phyloP scores from a whole-genome alignment of 1,140 invertebrate genomes.

The Zaprionus vittiger region DNA sequence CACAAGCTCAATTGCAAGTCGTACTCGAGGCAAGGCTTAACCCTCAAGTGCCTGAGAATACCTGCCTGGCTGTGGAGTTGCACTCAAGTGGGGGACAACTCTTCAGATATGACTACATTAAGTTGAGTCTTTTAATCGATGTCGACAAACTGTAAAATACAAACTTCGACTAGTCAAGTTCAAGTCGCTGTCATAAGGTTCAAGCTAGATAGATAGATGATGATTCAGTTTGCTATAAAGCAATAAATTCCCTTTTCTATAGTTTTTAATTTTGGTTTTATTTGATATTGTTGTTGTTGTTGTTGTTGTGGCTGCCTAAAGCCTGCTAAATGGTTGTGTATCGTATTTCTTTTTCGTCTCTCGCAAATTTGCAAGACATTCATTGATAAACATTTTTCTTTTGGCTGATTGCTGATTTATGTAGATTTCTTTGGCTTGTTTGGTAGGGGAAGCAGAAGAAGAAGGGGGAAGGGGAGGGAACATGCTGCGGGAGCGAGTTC shows the following conservation, averaged over 20 bases:
- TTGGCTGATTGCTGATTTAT: conserved; percentile 32
- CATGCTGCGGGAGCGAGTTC: background rate
- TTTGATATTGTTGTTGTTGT: conserved; percentile 24
- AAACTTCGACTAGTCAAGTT: conserved; percentile 30
- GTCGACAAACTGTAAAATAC: conserved; percentile 7
- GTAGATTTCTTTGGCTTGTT: conserved; percentile 31
- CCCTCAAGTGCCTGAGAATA: conserved; percentile 34
- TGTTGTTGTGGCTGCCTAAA: conserved; percentile 10
- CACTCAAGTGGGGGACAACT: conserved; percentile 20
- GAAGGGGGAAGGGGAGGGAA: background rate
- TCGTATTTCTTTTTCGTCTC: conserved; percentile 30
- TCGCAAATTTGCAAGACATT: conserved; percentile 26
- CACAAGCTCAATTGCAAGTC: conserved; percentile 36
- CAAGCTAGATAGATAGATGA: background rate
- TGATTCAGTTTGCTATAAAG: background rate
- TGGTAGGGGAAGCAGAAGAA: background rate
- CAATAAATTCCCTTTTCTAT: conserved; percentile 10
- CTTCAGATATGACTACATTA: conserved; percentile 19
- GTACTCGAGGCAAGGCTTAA: conserved; percentile 27
- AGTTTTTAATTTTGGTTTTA: background rate
- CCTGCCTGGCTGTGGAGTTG: conserved; percentile 5
- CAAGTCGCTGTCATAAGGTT: conserved; percentile 11
- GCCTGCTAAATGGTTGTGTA: conserved; percentile 32
- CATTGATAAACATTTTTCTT: conserved; percentile 52
- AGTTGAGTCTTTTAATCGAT: background rate